These are phyloP conservation scores for Anabacerthia variegaticeps DNA, from an alignment of 2,797 vertebrate genomes.

Conservation along the genomic window DNA sequence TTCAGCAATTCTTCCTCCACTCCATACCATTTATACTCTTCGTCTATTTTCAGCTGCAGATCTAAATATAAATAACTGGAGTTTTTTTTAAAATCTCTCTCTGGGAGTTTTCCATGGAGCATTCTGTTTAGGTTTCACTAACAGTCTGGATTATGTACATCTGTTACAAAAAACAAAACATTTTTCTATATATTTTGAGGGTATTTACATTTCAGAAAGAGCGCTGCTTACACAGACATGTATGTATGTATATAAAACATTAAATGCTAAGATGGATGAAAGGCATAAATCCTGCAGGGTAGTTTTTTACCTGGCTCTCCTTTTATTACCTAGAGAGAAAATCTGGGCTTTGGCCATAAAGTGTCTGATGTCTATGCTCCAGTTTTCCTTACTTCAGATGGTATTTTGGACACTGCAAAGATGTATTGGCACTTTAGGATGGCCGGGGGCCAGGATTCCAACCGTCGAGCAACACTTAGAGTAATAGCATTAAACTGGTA, in stretches of 20 bases:
- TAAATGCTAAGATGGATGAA: not conserved
- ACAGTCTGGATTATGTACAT: constrained; percentile 44
- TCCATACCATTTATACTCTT: not conserved
- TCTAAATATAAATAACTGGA: constrained; percentile 43
- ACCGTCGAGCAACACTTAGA: constrained; percentile 46
- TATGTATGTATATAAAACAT: not conserved
- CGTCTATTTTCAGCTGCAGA: constrained; percentile 15
- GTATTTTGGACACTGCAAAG: constrained; percentile 53
- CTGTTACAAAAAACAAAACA: constrained; percentile 26
- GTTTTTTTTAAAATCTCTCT: not conserved
- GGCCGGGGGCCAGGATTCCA: constrained; percentile 56
- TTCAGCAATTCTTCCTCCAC: constrained; percentile 13
- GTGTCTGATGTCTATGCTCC: not conserved
- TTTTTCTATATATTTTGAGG: not conserved
- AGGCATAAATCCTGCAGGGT: not conserved
- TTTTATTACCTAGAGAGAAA: constrained; percentile 10
- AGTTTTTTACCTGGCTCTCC: not conserved
- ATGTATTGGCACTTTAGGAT: constrained; percentile 44
- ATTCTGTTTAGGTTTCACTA: constrained; percentile 31
- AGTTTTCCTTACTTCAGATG: constrained; percentile 15
- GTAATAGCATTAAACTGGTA: constrained; percentile 50
- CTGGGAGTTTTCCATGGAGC: not conserved
- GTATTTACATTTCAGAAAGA: constrained; percentile 43
- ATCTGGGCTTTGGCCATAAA: constrained; percentile 13
- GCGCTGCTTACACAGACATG: not conserved